These are phyloP conservation scores for Uromys caudimaculatus DNA, from an alignment of 2,797 vertebrate genomes.

Conservation along the genomic window DNA sequence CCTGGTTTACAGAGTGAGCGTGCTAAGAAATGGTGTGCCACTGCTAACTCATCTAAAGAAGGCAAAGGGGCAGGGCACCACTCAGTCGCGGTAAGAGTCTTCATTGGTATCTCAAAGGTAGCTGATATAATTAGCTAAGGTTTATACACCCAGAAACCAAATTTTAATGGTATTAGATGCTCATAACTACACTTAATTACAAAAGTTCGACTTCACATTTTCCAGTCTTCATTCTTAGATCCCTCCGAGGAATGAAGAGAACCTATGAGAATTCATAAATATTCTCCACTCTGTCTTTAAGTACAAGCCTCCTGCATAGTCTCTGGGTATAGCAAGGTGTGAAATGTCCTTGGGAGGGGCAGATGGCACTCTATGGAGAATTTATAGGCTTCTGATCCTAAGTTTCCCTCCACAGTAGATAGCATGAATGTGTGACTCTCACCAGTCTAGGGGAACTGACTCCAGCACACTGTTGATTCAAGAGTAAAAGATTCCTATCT, in stretches of 20 bases:
- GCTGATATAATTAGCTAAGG: neutral
- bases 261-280: neutral
- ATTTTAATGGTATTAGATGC: neutral
- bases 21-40: neutral
- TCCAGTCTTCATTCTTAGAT: neutral
- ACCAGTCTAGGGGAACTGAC: neutral
- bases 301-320: neutral
- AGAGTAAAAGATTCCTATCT: neutral
- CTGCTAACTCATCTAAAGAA: neutral
- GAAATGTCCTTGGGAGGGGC: too few species aligned
- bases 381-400: neutral
- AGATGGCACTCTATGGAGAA: neutral
- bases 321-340: neutral
- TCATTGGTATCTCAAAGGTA: neutral
- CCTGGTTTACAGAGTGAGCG: neutral
- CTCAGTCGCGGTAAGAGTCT: neutral
- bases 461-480: neutral
- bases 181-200: constrained; percentile 40
- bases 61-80: neutral
- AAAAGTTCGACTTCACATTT: neutral
- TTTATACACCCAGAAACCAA: neutral
- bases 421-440: neutral
- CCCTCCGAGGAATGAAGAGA: neutral
- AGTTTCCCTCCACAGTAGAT: neutral
- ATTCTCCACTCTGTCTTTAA: neutral